phyloP scores from a whole-genome alignment of 1,140 invertebrate species.

The Muscidifurax raptorellus region DNA sequence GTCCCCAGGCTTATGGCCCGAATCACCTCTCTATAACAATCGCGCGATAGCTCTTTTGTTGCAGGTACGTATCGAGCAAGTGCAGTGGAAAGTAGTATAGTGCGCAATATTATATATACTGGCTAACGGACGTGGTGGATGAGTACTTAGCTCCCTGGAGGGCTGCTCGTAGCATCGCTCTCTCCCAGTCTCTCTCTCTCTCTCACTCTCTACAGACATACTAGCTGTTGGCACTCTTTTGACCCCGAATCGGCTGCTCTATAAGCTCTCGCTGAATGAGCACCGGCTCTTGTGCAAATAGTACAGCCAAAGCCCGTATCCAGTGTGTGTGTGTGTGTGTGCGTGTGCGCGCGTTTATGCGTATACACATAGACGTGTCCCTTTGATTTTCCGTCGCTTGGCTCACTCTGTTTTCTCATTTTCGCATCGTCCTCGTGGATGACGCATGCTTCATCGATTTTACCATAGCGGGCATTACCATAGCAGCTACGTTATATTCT shows the following conservation, averaged over 20 bases:
- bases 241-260: neutral
- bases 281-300: neutral
- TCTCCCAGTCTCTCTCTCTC: no score
- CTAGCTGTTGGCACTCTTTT: neutral
- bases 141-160: constrained; percentile 1
- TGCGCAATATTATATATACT: neutral
- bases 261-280: neutral
- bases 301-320: neutral
- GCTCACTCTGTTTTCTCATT: neutral
- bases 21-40: neutral
- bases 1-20: neutral
- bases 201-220: neutral
- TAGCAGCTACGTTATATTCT: neutral
- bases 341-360: no score
- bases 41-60: constrained; percentile 5
- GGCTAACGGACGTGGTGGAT: neutral
- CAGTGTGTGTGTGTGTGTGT: no score
- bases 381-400: neutral
- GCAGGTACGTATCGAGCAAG: neutral
- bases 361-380: no score
- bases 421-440: neutral
- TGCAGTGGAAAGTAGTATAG: neutral
- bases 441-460: constrained; percentile 1
- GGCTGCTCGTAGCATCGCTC: neutral
- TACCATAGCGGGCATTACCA: neutral